Conservation (phyloP, 2,797 vertebrate species). For the Triplophysa yarkandensis region DNA sequence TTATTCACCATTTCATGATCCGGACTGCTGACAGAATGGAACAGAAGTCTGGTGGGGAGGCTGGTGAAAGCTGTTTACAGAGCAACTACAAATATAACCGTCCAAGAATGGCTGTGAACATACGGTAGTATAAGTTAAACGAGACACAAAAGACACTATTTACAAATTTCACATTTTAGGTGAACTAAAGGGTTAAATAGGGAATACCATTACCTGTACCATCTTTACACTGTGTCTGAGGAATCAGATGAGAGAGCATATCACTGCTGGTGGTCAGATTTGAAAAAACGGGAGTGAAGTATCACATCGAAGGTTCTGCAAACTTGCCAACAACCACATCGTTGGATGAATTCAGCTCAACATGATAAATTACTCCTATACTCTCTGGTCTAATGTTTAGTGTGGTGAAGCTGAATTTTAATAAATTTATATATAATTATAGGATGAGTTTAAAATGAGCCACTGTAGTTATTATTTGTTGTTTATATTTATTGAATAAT, state of each 20-base stretch:
- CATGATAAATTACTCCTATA: not conserved
- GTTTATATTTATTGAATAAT: too few relatives aligned
- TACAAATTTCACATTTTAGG: too few relatives aligned
- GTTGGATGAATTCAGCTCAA: slow-evolving; percentile 4
- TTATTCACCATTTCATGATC: slow-evolving; percentile 75
- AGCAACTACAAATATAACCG: not conserved
- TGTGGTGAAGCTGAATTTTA: not conserved
- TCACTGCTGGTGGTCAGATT: not conserved
- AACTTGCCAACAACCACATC: slow-evolving; percentile 10
- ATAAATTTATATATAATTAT: not conserved
- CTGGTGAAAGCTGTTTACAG: slow-evolving; percentile 26
- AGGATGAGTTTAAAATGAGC: not conserved
- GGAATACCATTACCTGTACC: not conserved
- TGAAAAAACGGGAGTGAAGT: slow-evolving; percentile 1
- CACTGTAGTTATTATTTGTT: not conserved
- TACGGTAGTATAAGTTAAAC: too few relatives aligned
- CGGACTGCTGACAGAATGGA: slow-evolving; percentile 60
- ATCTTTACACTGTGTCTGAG: not conserved
- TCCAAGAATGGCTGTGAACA: not conserved
- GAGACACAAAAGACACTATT: too few relatives aligned
- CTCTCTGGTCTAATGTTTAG: not conserved
- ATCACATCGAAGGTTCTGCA: slow-evolving; percentile 6
- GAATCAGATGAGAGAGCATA: not conserved
- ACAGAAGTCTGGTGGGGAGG: slow-evolving; percentile 35
- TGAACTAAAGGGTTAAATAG: too few relatives aligned